These are phyloP conservation scores for Cyphomyrus discorhynchus DNA, from an alignment of 2,113 vertebrate genomes.

Conservation along the genomic window DNA sequence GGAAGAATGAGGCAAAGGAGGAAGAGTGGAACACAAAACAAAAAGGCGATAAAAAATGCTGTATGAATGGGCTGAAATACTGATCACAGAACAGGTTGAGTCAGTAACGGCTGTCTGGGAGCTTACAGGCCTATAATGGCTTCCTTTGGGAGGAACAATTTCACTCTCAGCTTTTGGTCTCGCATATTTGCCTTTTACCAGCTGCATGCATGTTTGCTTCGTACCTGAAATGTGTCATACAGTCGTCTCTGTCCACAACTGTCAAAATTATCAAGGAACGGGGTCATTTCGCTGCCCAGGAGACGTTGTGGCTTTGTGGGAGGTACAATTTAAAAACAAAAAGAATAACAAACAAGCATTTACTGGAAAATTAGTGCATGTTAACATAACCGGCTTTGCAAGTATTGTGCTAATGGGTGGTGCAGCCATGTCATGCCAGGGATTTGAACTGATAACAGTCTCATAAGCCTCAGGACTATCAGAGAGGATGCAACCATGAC, in stretches of 20 bases:
- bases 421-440: neutral
- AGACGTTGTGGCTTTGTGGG: neutral
- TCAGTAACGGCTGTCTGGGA: constrained; percentile 10
- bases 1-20: constrained; percentile 4
- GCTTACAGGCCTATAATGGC: neutral
- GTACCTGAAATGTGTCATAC: neutral
- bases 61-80: constrained; percentile 2
- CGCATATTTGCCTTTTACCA: neutral
- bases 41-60: neutral
- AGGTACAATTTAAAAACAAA: neutral
- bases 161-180: neutral
- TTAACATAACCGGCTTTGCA: constrained; percentile 4
- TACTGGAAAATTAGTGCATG: neutral
- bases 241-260: neutral
- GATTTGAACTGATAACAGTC: neutral
- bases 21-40: constrained; percentile 2
- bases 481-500: neutral
- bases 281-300: neutral
- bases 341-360: neutral
- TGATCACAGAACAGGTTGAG: neutral
- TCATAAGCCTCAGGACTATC: neutral
- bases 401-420: neutral
- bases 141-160: neutral
- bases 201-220: neutral
- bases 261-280: neutral